Conservation (phyloP, 2,113 vertebrate genomes). For the Prochilodus magdalenae region DNA sequence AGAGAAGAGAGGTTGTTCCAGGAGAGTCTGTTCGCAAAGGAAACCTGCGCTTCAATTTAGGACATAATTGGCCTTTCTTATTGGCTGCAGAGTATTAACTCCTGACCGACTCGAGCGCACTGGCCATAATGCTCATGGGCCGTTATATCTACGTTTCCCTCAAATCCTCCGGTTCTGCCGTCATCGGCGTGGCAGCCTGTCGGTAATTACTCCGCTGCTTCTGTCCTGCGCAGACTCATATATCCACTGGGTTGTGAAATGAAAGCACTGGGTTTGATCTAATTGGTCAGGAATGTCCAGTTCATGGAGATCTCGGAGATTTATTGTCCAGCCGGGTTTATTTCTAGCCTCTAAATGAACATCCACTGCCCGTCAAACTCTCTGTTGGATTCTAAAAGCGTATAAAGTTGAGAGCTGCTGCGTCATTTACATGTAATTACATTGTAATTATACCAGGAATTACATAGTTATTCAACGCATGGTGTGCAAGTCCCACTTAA, state of each 20-base stretch:
- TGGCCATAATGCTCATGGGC: background rate
- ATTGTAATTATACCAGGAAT: no score
- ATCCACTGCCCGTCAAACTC: no score
- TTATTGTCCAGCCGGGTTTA: background rate
- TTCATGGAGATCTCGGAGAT: background rate
- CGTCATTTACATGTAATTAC: no score
- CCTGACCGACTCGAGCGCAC: slow-evolving; percentile 53
- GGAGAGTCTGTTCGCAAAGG: slow-evolving; percentile 3
- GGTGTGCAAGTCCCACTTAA: no score
- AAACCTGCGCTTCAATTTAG: slow-evolving; percentile 49
- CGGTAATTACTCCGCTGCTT: background rate
- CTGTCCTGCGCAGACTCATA: background rate
- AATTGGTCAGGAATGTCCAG: background rate
- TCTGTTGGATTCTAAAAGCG: no score
- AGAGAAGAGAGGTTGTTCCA: slow-evolving; percentile 37
- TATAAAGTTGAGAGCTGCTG: no score
- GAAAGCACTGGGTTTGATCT: background rate
- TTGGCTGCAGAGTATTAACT: slow-evolving; percentile 49
- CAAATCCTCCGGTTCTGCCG: slow-evolving; percentile 35
- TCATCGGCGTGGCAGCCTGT: background rate
- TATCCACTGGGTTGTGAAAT: background rate
- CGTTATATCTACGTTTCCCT: slow-evolving; percentile 40
- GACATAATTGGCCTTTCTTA: slow-evolving; percentile 56
- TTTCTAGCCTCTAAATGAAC: background rate
- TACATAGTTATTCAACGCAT: no score